A percentile compares a stretch with the other conserved stretches of the same genome.
These are phyloP conservation scores for Agonum fuliginosum DNA, from an alignment of 2,888 invertebrate species.

Conservation along the genomic window DNA sequence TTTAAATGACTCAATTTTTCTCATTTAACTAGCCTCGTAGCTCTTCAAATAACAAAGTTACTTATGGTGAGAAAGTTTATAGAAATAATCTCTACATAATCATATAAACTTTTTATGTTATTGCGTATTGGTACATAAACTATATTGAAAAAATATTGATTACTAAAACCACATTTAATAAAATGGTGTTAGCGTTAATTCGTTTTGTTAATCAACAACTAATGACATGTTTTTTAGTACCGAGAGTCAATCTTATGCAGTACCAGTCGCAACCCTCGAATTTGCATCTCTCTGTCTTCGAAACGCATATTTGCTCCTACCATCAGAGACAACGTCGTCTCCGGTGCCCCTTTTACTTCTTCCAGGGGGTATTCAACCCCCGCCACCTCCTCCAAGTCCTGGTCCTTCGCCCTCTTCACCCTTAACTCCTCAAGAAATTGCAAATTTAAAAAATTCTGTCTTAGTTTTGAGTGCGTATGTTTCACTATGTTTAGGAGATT, in stretches of 20 bases:
- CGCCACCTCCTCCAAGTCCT: conserved; percentile 69
- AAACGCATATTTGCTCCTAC: conserved; percentile 86
- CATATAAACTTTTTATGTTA: too few species aligned
- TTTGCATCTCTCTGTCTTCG: conserved; percentile 92
- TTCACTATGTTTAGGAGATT: conserved; percentile 88
- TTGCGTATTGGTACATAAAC: too few species aligned
- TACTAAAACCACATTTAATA: too few species aligned
- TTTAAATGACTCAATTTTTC: too few species aligned
- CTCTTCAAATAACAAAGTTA: too few species aligned
- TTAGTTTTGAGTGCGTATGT: conserved; percentile 90
- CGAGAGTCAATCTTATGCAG: conserved; percentile 86
- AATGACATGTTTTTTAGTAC: conserved; percentile 69
- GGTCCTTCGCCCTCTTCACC: conserved; percentile 79
- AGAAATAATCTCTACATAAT: too few species aligned
- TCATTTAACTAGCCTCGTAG: too few species aligned
- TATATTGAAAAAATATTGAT: too few species aligned
- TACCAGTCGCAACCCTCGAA: conserved; percentile 91
- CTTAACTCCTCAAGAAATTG: conserved; percentile 77
- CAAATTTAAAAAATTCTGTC: conserved; percentile 79
- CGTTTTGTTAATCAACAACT: too few species aligned
- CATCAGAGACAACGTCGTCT: conserved; percentile 72
- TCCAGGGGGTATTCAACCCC: conserved; percentile 70
- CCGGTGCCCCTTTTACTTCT: conserved; percentile 70
- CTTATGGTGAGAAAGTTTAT: too few species aligned
- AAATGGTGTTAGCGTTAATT: too few species aligned